Percentiles rank a stretch among this genome's conserved stretches.
Evolutionary conservation across 1,140 invertebrate species (phyloP).

Genomic region (Archivesica marissinica): DNA sequence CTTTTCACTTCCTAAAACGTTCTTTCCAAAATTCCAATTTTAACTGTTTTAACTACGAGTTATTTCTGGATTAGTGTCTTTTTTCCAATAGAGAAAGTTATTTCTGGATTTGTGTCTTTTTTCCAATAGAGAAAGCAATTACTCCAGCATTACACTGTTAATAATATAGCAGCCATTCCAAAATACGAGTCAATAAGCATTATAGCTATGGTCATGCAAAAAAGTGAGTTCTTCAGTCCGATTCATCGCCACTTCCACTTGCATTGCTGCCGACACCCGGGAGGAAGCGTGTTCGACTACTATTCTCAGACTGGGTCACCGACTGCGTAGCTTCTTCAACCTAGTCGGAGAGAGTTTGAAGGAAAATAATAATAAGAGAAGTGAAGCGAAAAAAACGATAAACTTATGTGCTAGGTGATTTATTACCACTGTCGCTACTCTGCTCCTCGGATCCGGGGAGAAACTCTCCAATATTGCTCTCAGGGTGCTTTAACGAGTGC

Average conservation of each 20-base stretch:
- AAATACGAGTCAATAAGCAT: too few species aligned
- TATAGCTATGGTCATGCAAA: not conserved
- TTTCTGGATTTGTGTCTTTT: too few species aligned
- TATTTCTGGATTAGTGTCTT: too few species aligned
- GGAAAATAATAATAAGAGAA: not conserved
- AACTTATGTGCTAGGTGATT: constrained; percentile 13
- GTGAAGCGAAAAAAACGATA: constrained; percentile 23
- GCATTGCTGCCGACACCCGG: constrained; percentile 74
- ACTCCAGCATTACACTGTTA: too few species aligned
- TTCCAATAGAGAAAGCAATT: too few species aligned
- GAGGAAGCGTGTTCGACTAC: constrained; percentile 77
- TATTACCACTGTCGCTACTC: constrained; percentile 38
- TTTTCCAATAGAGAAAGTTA: too few species aligned
- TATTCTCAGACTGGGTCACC: constrained; percentile 80
- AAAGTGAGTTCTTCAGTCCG: constrained; percentile 66
- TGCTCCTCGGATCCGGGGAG: constrained; percentile 17
- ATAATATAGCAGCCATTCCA: too few species aligned
- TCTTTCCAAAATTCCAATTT: too few species aligned
- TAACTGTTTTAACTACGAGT: too few species aligned
- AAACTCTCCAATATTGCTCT: not conserved
- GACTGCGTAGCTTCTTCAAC: constrained; percentile 83
- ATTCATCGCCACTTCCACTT: constrained; percentile 76
- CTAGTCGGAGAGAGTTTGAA: constrained; percentile 62
- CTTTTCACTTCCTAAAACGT: too few species aligned
- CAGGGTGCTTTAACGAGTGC: not conserved